phyloP scores from a whole-genome alignment of 1,140 invertebrate species.

The Dendroctonus ponderosae region DNA sequence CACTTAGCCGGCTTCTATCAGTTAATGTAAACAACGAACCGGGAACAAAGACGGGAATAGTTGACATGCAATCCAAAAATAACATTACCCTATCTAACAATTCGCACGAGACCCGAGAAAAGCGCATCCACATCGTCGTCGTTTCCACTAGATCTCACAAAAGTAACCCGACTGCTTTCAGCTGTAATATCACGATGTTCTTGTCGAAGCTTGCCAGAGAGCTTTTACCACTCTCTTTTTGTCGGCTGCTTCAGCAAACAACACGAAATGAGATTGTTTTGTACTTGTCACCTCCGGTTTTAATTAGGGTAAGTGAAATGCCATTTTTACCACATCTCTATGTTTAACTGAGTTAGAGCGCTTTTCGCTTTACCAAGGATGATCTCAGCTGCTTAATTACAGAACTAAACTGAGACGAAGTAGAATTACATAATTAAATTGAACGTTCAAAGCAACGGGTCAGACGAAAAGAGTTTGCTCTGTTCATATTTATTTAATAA shows the following conservation, averaged over 20 bases:
- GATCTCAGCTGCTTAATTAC: no score
- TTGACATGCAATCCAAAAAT: no score
- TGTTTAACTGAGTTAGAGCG: background rate
- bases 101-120: slow-evolving; percentile 1
- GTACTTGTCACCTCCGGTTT: slow-evolving; percentile 11
- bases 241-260: slow-evolving; percentile 6
- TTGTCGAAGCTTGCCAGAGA: background rate
- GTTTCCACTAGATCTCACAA: slow-evolving; percentile 1
- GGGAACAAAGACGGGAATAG: no score
- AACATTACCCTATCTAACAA: background rate
- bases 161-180: slow-evolving; percentile 12
- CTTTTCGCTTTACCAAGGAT: no score
- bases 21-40: no score
- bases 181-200: slow-evolving; percentile 14
- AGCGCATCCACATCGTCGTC: slow-evolving; percentile 5
- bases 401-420: no score
- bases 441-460: no score
- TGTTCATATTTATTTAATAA: no score
- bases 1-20: no score
- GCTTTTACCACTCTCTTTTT: slow-evolving; percentile 9
- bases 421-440: no score
- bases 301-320: slow-evolving; percentile 11
- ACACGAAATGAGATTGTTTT: slow-evolving; percentile 6
- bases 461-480: no score
- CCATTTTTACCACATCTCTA: background rate